Evolutionary conservation across 2,888 invertebrate genomes (phyloP).

Genomic region (Malthinus seriepunctatus): DNA sequence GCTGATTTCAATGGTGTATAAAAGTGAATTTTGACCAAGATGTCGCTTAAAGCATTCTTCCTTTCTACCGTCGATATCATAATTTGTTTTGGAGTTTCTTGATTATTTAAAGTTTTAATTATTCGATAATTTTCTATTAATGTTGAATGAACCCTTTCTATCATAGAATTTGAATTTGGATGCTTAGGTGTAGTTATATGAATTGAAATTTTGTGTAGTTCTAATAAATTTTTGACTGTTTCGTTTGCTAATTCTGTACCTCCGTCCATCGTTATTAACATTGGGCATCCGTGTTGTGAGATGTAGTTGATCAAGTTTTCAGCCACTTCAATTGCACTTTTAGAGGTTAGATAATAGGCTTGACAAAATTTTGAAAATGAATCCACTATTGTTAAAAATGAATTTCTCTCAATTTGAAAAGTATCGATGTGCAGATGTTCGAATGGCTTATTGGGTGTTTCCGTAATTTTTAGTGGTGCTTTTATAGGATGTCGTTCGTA

Average conservation of each 20-base stretch:
- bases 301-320: constrained; percentile 14
- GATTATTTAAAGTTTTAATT: too few species aligned
- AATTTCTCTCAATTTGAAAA: background rate
- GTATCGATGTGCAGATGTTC: constrained; percentile 7
- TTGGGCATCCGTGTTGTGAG: constrained; percentile 11
- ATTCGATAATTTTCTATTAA: too few species aligned
- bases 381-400: constrained; percentile 13
- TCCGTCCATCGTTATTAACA: constrained; percentile 11
- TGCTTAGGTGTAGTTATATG: too few species aligned
- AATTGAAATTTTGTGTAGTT: constrained; percentile 20
- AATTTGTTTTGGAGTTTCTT: too few species aligned
- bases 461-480: background rate
- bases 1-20: too few species aligned
- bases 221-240: constrained; percentile 7
- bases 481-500: constrained; percentile 15
- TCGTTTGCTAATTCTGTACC: constrained; percentile 18
- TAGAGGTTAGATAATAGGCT: constrained; percentile 10
- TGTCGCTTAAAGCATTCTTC: too few species aligned
- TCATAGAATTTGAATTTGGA: too few species aligned
- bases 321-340: constrained; percentile 7
- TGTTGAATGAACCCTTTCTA: too few species aligned
- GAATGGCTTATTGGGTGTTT: constrained; percentile 8
- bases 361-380: constrained; percentile 10
- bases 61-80: too few species aligned
- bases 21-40: too few species aligned